Conservation (phyloP, 2,888 invertebrate genomes). For the Ecliptopera silaceata region DNA sequence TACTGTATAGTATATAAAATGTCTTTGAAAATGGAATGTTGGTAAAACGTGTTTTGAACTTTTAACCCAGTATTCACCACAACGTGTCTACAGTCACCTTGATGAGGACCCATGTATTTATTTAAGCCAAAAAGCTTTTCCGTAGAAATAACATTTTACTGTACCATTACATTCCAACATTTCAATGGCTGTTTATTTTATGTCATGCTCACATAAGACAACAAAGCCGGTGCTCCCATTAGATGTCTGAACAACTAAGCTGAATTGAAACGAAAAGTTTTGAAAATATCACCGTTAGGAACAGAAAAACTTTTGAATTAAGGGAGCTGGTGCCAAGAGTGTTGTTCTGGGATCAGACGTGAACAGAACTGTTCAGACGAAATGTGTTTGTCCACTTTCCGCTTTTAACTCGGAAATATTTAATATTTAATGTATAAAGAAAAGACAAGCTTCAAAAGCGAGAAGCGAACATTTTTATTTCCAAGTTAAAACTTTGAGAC, state of each 20-base stretch:
- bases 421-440: slow-evolving; percentile 26
- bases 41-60: not conserved
- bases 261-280: slow-evolving; percentile 51
- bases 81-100: slow-evolving; percentile 2
- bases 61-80: not conserved
- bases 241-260: slow-evolving; percentile 47
- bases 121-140: slow-evolving; percentile 16
- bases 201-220: slow-evolving; percentile 29
- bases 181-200: slow-evolving; percentile 26
- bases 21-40: not conserved
- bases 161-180: slow-evolving; percentile 17
- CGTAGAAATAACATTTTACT: slow-evolving; percentile 18
- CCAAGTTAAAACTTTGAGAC: slow-evolving; percentile 8
- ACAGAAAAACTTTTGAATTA: slow-evolving; percentile 58
- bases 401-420: slow-evolving; percentile 33
- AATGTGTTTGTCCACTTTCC: slow-evolving; percentile 46
- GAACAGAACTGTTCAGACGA: slow-evolving; percentile 43
- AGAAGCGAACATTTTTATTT: slow-evolving; percentile 10
- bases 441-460: slow-evolving; percentile 21
- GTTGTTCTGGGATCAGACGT: slow-evolving; percentile 44
- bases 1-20: not conserved
- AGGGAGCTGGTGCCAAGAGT: slow-evolving; percentile 59
- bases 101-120: slow-evolving; percentile 6
- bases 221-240: slow-evolving; percentile 34
- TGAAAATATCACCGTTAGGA: slow-evolving; percentile 47